Conservation (phyloP, 53 echinoderm and acorn worm species). For the Henricia sp. region DNA sequence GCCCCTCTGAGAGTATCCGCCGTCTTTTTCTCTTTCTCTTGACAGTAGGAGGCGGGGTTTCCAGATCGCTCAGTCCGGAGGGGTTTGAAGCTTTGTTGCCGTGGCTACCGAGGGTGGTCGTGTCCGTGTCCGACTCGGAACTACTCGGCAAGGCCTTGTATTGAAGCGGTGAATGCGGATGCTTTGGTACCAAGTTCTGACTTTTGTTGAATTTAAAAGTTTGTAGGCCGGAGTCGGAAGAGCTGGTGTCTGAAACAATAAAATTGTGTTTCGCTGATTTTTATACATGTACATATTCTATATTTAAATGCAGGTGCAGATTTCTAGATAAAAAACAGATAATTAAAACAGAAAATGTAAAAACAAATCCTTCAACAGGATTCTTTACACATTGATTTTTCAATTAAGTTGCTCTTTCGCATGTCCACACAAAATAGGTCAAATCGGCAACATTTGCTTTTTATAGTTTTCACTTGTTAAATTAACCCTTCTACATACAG, state of each 20-base stretch:
- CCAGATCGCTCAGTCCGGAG: slow-evolving; percentile 40
- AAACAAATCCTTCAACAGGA: too few relatives aligned
- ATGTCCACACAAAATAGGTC: too few relatives aligned
- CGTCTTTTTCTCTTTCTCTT: slow-evolving; percentile 50
- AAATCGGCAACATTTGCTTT: too few relatives aligned
- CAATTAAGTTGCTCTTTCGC: too few relatives aligned
- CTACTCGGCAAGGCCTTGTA: slow-evolving; percentile 38
- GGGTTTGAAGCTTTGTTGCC: neutral
- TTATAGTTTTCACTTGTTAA: too few relatives aligned
- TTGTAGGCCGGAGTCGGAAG: neutral
- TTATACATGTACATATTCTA: neutral
- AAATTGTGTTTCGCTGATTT: too few relatives aligned
- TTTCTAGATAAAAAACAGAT: too few relatives aligned
- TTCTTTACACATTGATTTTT: too few relatives aligned
- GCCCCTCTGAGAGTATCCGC: slow-evolving; percentile 63
- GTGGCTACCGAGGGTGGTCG: slow-evolving; percentile 23
- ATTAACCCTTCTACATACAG: too few relatives aligned
- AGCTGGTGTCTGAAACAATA: neutral
- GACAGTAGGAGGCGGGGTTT: slow-evolving; percentile 38
- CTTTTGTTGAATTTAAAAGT: slow-evolving; percentile 18
- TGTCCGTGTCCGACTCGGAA: slow-evolving; percentile 44
- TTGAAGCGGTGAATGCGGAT: slow-evolving; percentile 4
- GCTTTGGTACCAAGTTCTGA: neutral
- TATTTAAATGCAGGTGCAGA: too few relatives aligned
- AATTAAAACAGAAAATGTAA: too few relatives aligned